Evolutionary conservation across 2,797 vertebrate species (phyloP), one percentile per base, ranked within the genome.

Genomic region (Silurus aristotelis): DNA sequence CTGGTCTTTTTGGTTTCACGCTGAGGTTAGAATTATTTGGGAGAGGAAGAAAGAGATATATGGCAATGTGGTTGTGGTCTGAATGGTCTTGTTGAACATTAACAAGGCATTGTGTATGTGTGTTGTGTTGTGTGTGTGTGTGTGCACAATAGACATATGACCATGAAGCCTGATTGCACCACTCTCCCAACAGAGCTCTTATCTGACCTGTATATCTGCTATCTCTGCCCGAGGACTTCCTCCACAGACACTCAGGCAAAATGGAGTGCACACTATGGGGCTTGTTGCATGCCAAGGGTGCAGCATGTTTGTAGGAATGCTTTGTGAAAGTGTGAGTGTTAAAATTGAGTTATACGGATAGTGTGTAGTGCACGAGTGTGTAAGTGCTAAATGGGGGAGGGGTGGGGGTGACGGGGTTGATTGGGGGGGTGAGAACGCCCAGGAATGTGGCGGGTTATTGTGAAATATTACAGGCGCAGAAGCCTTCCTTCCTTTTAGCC

Each of bases 381-480:
- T 79, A 84, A 19, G 78, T 84, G 85, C 20, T 52, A 52, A 52
- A 52, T 10, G 48, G 31, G 27, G 46, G 60, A 27, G 82, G 86
- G 25, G 27, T 17, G 17, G 64, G 82, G 67, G 25, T 66, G 72
- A 80, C 10, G 48, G 48, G 6, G 6, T 7, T 52, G 48, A 52
- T 52, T 7, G 48, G 31, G 27, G 64, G 83, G 67, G 25, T 66
- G 72, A 80, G 87, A 82, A 85, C 85, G 58, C 31, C 19, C 13
- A 84, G 87, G 90, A 92, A 93, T 93, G 84, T 89, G 76, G 66
- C 72, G 43, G 80, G 83, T 75, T 84, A 86, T 91, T 91, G 91
- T 91, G 89, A 91, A 91, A 92, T 92, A 87, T 90, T 87, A 91
- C 91, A 91, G 87, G 86, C 90, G 73, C 68, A 31, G 64, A 87